Percentiles rank a stretch among this genome's conserved stretches.
phyloP scores from a whole-genome alignment of 2,797 vertebrate species.

The Poecile montanus region DNA sequence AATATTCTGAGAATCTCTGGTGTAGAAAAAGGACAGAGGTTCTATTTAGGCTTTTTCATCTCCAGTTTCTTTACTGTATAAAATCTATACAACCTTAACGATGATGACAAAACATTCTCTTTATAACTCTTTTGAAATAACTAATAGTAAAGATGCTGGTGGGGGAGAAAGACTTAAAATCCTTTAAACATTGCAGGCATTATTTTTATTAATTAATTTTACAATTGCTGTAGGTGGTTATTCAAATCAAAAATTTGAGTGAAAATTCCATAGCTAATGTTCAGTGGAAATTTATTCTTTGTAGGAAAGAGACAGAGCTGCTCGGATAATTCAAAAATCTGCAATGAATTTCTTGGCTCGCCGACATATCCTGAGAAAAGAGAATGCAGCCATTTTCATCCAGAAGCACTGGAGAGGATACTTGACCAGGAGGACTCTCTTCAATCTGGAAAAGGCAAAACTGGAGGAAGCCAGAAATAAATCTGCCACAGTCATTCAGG shows the following conservation, averaged over 20 bases:
- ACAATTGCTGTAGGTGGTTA: not conserved
- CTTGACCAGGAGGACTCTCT: slow-evolving; percentile 68
- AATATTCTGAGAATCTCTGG: not conserved
- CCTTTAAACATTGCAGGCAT: not conserved
- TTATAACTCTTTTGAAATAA: not conserved
- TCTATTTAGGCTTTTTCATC: not conserved
- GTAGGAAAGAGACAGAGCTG: slow-evolving; percentile 84
- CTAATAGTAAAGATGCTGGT: not conserved
- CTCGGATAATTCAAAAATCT: slow-evolving; percentile 80
- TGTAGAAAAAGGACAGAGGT: not conserved
- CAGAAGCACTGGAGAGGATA: slow-evolving; percentile 86
- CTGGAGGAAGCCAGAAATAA: slow-evolving; percentile 67
- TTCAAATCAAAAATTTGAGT: not conserved
- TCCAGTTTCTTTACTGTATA: not conserved
- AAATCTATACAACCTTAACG: not conserved
- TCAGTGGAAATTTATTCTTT: not conserved
- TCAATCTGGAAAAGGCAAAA: slow-evolving; percentile 69
- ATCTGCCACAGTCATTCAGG: slow-evolving; percentile 87
- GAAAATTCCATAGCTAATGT: not conserved
- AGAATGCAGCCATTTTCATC: slow-evolving; percentile 77
- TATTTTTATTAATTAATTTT: not conserved
- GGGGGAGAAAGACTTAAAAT: not conserved
- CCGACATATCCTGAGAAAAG: slow-evolving; percentile 61
- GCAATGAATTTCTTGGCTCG: slow-evolving; percentile 77
- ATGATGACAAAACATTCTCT: not conserved